Evolutionary conservation across 2,797 vertebrate genomes (phyloP).

Genomic region (Tamandua tetradactyla): DNA sequence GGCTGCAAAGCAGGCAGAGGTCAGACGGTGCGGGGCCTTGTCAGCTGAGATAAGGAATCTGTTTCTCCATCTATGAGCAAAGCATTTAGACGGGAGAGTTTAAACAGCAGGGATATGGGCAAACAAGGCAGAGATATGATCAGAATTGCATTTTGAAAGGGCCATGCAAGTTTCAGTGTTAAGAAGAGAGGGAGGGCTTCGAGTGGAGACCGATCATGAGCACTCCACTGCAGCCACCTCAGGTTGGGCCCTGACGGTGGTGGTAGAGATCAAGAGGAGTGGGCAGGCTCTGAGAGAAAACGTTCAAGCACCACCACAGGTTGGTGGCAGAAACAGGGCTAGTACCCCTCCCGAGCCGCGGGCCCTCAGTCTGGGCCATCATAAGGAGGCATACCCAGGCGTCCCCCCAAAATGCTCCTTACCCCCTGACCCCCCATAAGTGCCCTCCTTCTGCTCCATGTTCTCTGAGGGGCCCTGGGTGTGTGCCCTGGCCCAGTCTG

Average conservation of each 20-base stretch:
- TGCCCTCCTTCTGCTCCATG: neutral
- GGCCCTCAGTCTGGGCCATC: neutral
- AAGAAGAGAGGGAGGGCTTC: constrained; percentile 6
- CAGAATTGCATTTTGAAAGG: constrained; percentile 71
- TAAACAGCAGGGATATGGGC: constrained; percentile 10
- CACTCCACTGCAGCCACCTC: neutral
- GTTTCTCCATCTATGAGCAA: constrained; percentile 51
- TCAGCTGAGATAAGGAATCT: constrained; percentile 23
- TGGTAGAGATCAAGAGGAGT: neutral
- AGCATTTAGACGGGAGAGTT: constrained; percentile 48
- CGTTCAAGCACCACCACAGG: neutral
- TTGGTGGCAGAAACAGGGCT: neutral
- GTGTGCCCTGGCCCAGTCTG: neutral
- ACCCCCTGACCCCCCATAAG: neutral
- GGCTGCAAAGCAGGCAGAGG: neutral
- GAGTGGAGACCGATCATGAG: neutral
- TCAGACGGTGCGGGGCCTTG: neutral
- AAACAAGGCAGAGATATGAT: neutral
- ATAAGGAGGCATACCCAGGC: neutral
- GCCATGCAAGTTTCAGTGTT: constrained; percentile 30
- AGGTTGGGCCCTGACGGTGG: neutral
- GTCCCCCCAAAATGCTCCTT: neutral
- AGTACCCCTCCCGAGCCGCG: neutral
- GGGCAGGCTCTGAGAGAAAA: neutral
- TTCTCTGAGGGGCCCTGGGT: neutral